These are phyloP conservation scores for Noturus placidus DNA, from an alignment of 2,113 vertebrate species.

Conservation along the genomic window DNA sequence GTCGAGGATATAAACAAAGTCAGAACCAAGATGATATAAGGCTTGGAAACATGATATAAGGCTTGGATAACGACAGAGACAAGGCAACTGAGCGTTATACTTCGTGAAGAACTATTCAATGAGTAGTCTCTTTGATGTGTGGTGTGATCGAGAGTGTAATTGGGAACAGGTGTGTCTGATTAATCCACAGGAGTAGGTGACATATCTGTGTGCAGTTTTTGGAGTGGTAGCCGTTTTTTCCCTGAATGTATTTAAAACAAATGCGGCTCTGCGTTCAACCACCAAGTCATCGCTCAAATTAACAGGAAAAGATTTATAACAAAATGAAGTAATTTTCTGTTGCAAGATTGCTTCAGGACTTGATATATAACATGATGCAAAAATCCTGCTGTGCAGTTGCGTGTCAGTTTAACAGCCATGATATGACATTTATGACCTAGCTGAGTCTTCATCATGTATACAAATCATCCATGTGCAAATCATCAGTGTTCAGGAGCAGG, in stretches of 20 bases:
- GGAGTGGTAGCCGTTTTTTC: neutral
- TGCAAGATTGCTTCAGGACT: neutral
- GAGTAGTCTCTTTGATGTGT: too few species aligned
- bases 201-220: too few species aligned
- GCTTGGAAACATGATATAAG: too few species aligned
- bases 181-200: too few species aligned
- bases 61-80: too few species aligned
- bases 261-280: neutral
- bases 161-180: too few species aligned
- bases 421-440: neutral
- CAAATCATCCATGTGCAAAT: neutral
- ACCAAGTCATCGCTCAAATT: constrained; percentile 12
- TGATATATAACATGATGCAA: neutral
- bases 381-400: neutral
- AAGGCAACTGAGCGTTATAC: too few species aligned
- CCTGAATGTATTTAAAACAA: constrained; percentile 47
- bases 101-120: too few species aligned
- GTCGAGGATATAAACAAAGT: too few species aligned
- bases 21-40: too few species aligned
- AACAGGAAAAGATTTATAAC: neutral
- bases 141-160: too few species aligned
- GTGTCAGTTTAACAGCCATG: neutral
- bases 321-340: neutral
- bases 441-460: neutral
- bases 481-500: neutral